Conservation (phyloP, 2,888 invertebrate species). For the Lymantria monacha region DNA sequence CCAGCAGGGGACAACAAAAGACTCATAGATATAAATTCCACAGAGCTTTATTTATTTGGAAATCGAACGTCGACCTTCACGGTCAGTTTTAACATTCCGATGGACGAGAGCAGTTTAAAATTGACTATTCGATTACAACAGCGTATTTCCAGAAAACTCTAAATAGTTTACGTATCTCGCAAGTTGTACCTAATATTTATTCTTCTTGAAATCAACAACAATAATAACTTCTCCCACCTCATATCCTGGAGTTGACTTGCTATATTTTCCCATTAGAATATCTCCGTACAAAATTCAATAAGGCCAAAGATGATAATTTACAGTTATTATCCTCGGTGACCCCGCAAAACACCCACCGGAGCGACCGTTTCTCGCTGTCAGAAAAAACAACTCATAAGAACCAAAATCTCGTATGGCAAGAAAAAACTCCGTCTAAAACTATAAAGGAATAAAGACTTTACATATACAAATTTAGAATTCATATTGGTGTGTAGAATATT, state of each 20-base stretch:
- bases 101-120: too few relatives aligned
- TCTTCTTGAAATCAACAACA: too few relatives aligned
- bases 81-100: too few relatives aligned
- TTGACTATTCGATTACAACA: too few relatives aligned
- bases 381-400: slow-evolving; percentile 71
- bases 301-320: slow-evolving; percentile 77
- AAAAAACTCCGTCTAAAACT: slow-evolving; percentile 49
- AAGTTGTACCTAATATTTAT: too few relatives aligned
- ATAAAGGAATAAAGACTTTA: slow-evolving; percentile 48
- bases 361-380: slow-evolving; percentile 66
- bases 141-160: too few relatives aligned
- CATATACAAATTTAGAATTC: slow-evolving; percentile 29
- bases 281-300: slow-evolving; percentile 74
- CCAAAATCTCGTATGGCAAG: slow-evolving; percentile 75
- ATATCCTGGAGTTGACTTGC: background rate
- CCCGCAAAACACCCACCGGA: slow-evolving; percentile 80
- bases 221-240: background rate
- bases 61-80: too few relatives aligned
- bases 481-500: slow-evolving; percentile 25
- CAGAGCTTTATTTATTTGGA: too few relatives aligned
- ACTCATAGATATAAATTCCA: too few relatives aligned
- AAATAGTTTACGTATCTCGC: too few relatives aligned
- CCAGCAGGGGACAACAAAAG: too few relatives aligned
- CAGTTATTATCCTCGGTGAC: slow-evolving; percentile 80
- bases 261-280: slow-evolving; percentile 67